Evolutionary conservation across 2,113 vertebrate species (phyloP).

Genomic region (Prionailurus viverrinus): DNA sequence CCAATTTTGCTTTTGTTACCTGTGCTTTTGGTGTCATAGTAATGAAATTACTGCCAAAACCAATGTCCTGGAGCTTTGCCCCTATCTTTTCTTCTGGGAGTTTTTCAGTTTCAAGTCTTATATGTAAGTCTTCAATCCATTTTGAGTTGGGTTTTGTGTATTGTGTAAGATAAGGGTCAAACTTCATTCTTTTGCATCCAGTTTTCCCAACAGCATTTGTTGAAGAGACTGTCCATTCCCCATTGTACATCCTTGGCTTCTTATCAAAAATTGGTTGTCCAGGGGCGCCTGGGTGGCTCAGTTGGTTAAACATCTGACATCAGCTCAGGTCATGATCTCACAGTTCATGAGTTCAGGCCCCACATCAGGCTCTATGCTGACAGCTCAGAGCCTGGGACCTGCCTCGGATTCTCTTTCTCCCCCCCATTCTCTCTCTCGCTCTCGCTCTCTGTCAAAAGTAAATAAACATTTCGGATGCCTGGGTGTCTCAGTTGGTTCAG

Average conservation of each 20-base stretch:
- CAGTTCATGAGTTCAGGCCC: no score
- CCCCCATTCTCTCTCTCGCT: no score
- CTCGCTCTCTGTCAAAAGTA: no score
- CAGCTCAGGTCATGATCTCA: no score
- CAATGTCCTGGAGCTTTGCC: background rate
- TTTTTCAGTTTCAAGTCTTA: background rate
- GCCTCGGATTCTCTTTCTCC: no score
- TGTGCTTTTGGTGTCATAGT: background rate
- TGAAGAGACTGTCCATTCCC: background rate
- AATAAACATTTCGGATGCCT: no score
- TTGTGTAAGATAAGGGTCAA: background rate
- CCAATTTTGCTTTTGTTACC: background rate
- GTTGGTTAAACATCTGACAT: no score
- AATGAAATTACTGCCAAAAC: background rate
- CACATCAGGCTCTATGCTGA: no score
- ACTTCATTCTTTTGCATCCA: background rate
- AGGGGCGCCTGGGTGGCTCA: no score
- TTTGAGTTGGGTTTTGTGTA: background rate
- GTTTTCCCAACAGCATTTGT: background rate
- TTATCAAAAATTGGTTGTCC: background rate
- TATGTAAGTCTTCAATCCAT: background rate
- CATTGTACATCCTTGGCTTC: background rate
- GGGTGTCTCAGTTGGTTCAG: no score
- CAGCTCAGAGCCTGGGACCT: no score
- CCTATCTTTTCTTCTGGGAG: background rate